These are phyloP conservation scores for Zygothrica quintamaculata DNA, from an alignment of 2,888 invertebrate genomes.

Conservation along the genomic window DNA sequence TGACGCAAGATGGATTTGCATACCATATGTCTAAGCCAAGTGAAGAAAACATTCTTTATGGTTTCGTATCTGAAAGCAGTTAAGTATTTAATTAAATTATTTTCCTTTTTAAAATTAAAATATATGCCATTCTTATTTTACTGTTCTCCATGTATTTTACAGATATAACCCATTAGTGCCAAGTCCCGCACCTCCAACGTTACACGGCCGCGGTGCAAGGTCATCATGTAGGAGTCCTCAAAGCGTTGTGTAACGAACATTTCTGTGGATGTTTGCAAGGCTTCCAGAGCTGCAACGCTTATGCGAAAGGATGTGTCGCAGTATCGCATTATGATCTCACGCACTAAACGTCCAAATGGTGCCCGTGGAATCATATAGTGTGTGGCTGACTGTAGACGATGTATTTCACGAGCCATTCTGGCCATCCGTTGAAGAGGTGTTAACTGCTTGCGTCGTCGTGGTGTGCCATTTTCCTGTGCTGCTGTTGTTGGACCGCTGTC, in stretches of 20 bases:
- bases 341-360: slow-evolving; percentile 34
- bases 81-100: neutral
- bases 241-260: slow-evolving; percentile 85
- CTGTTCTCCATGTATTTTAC: slow-evolving; percentile 44
- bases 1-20: slow-evolving; percentile 1
- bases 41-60: neutral
- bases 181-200: slow-evolving; percentile 85
- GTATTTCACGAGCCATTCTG: neutral
- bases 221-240: slow-evolving; percentile 84
- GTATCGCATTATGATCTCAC: slow-evolving; percentile 10
- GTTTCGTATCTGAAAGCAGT: neutral
- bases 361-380: slow-evolving; percentile 33
- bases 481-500: too few relatives aligned
- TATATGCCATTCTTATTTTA: neutral
- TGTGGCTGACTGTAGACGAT: neutral
- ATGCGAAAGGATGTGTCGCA: neutral
- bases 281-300: slow-evolving; percentile 25
- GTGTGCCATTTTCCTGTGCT: neutral
- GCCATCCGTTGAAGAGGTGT: neutral
- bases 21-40: neutral
- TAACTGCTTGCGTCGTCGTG: slow-evolving; percentile 20
- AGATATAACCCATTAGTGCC: slow-evolving; percentile 83
- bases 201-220: slow-evolving; percentile 84
- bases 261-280: slow-evolving; percentile 85
- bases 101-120: neutral